These are phyloP conservation scores for Agrochola litura DNA, from an alignment of 2,888 invertebrate genomes.

Conservation along the genomic window DNA sequence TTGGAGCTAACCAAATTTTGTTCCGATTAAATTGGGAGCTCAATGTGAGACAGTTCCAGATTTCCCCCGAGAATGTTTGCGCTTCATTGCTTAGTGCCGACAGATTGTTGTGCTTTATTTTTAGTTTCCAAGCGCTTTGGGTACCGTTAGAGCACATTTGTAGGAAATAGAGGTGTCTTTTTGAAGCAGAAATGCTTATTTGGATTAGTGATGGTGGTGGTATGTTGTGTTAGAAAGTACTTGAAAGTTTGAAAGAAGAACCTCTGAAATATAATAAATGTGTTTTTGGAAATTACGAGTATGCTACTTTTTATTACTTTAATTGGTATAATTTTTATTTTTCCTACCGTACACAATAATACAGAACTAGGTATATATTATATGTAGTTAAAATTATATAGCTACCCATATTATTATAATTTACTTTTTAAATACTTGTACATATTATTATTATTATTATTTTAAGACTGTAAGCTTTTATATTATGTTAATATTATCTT, in stretches of 20 bases:
- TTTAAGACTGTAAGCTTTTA: no score
- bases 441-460: no score
- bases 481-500: no score
- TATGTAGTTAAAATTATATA: no score
- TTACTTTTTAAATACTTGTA: no score
- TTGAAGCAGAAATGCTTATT: neutral
- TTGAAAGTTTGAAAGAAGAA: no score
- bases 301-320: neutral
- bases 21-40: conserved; percentile 60
- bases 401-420: no score
- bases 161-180: neutral
- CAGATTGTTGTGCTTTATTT: conserved; percentile 54
- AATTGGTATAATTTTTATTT: neutral
- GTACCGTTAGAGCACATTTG: conserved; percentile 13
- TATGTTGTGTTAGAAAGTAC: no score
- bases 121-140: conserved; percentile 47
- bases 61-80: conserved; percentile 66
- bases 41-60: conserved; percentile 60
- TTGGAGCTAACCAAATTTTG: conserved; percentile 53
- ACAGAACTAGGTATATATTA: no score
- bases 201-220: neutral
- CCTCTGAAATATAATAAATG: no score
- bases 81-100: conserved; percentile 56
- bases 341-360: neutral
- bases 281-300: no score